phyloP scores from a whole-genome alignment of 2,888 invertebrate genomes.

The Coleophora deauratella region DNA sequence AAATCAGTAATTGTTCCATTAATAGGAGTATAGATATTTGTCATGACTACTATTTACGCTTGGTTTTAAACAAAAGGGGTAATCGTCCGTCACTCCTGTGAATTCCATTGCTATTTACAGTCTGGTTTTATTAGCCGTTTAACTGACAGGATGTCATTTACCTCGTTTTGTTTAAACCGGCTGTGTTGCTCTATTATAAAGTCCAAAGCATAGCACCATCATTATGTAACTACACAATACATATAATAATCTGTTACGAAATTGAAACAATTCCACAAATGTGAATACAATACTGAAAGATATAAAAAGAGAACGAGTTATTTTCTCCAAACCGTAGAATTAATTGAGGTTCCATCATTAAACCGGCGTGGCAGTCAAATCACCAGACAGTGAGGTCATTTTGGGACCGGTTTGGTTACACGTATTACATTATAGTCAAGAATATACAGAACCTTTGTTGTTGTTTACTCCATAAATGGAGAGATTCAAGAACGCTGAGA shows the following conservation, averaged over 20 bases:
- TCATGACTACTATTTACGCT: too few relatives aligned
- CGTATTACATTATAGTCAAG: slow-evolving; percentile 24
- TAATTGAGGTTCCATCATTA: not conserved
- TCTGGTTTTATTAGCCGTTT: not conserved
- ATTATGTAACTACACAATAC: too few relatives aligned
- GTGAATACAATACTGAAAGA: too few relatives aligned
- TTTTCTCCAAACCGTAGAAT: too few relatives aligned
- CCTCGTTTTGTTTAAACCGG: too few relatives aligned
- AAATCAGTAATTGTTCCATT: too few relatives aligned
- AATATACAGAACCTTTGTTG: slow-evolving; percentile 19
- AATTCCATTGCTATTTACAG: slow-evolving; percentile 1
- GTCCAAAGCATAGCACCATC: too few relatives aligned
- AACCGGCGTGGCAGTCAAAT: slow-evolving; percentile 22
- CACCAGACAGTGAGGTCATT: slow-evolving; percentile 56
- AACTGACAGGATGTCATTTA: not conserved
- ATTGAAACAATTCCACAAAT: too few relatives aligned
- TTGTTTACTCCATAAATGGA: slow-evolving; percentile 12
- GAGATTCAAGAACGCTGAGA: not conserved
- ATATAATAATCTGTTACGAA: too few relatives aligned
- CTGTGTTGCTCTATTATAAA: too few relatives aligned
- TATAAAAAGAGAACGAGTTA: too few relatives aligned
- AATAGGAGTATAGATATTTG: too few relatives aligned
- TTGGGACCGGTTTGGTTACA: slow-evolving; percentile 44
- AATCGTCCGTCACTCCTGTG: not conserved
- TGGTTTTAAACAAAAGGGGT: not conserved